phyloP scores from a whole-genome alignment of 2,797 vertebrate species.

The Anabacerthia variegaticeps region DNA sequence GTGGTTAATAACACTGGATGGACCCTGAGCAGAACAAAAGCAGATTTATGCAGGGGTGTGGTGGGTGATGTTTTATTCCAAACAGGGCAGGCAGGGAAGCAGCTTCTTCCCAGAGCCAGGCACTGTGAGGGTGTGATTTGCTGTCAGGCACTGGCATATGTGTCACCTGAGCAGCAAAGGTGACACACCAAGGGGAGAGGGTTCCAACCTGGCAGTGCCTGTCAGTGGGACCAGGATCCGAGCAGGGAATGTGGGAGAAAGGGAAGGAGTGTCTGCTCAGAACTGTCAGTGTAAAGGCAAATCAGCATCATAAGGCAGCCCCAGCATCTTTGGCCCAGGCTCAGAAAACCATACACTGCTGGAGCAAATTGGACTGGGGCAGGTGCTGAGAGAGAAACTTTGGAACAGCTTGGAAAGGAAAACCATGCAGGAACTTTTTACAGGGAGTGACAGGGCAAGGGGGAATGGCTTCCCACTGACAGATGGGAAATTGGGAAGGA shows the following conservation, averaged over 20 bases:
- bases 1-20: fast-evolving
- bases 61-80: background rate
- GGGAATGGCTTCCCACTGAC: background rate
- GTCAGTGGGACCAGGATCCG: background rate
- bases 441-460: background rate
- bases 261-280: background rate
- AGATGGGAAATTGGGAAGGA: background rate
- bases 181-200: background rate
- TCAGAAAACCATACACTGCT: background rate
- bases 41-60: background rate
- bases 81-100: background rate
- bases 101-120: background rate
- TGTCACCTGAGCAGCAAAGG: background rate
- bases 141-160: background rate
- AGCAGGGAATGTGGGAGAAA: background rate
- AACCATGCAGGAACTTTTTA: background rate
- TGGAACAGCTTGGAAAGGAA: background rate
- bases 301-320: background rate
- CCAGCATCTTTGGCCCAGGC: background rate
- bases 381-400: background rate
- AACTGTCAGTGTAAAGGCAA: background rate
- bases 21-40: background rate
- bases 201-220: background rate
- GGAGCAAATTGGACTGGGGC: background rate
- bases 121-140: background rate